phyloP scores from a whole-genome alignment of 1,140 invertebrate genomes.

The Potamilus streckersoni region DNA sequence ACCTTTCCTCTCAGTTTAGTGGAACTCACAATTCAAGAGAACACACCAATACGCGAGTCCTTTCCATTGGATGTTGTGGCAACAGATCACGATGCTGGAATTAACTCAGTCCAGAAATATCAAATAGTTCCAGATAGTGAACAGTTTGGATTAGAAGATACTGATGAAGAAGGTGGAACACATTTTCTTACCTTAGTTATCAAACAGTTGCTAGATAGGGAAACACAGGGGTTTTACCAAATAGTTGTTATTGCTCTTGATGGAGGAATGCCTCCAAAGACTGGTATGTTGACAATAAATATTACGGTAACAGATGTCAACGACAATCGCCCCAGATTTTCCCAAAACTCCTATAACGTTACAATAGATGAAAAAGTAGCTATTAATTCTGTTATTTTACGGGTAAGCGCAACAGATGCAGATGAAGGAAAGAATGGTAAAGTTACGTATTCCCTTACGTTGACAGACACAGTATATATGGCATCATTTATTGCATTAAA shows the following conservation, averaged over 20 bases:
- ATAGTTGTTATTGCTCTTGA: constrained; percentile 36
- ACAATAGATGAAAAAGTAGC: constrained; percentile 75
- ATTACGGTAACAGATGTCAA: constrained; percentile 90
- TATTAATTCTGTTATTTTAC: constrained; percentile 34
- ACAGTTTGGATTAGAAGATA: constrained; percentile 40
- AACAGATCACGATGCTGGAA: constrained; percentile 82
- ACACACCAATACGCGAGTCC: constrained; percentile 13
- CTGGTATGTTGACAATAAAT: constrained; percentile 71
- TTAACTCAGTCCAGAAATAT: constrained; percentile 42
- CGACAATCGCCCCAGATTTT: constrained; percentile 88
- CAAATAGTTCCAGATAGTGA: constrained; percentile 28
- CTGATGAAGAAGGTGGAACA: constrained; percentile 42
- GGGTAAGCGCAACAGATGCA: constrained; percentile 44
- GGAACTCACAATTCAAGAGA: constrained; percentile 74
- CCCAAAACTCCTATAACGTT: constrained; percentile 66
- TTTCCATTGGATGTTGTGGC: constrained; percentile 74
- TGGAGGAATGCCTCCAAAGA: constrained; percentile 30
- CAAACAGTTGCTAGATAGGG: constrained; percentile 43
- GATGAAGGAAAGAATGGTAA: constrained; percentile 59
- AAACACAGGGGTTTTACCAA: constrained; percentile 37
- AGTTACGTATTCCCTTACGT: constrained; percentile 15
- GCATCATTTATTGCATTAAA: constrained; percentile 7
- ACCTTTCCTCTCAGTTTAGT: constrained; percentile 89
- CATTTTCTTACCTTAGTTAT: constrained; percentile 40
- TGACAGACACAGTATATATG: background rate